These are phyloP conservation scores for Thunnus thynnus DNA, from an alignment of 2,113 vertebrate genomes.

Conservation along the genomic window DNA sequence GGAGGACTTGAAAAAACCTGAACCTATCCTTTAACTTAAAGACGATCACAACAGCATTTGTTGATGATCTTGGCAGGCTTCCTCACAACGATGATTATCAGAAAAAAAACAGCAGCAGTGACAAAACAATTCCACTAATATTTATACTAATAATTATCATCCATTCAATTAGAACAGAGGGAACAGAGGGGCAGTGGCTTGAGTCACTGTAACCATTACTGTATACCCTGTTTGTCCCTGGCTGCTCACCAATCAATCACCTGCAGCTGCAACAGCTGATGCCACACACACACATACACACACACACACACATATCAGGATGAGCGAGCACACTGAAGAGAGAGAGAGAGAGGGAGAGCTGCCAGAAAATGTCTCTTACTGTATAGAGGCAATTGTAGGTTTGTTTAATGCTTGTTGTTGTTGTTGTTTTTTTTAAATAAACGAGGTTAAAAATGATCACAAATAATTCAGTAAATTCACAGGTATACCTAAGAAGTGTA, in stretches of 20 bases:
- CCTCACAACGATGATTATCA: no score
- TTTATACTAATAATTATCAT: background rate
- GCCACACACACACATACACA: background rate
- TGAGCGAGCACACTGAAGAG: background rate
- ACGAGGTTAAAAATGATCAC: no score
- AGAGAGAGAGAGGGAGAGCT: background rate
- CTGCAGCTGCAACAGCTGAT: constrained; percentile 10
- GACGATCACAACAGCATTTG: no score
- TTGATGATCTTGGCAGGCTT: no score
- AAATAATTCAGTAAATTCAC: no score
- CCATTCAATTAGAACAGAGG: background rate
- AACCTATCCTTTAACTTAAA: no score
- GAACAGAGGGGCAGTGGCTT: background rate
- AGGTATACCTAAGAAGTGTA: no score
- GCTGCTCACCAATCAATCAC: constrained; percentile 31
- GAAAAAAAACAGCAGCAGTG: background rate
- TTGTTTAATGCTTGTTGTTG: background rate
- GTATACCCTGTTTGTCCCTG: background rate
- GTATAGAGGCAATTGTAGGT: background rate
- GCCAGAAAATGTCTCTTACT: background rate
- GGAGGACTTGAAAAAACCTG: no score
- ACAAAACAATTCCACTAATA: background rate
- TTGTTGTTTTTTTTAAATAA: no score
- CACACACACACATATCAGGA: background rate
- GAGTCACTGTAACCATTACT: background rate